Base-by-base conservation (phyloP, 2,797 vertebrate genomes). In the Remorina albescens region DNA sequence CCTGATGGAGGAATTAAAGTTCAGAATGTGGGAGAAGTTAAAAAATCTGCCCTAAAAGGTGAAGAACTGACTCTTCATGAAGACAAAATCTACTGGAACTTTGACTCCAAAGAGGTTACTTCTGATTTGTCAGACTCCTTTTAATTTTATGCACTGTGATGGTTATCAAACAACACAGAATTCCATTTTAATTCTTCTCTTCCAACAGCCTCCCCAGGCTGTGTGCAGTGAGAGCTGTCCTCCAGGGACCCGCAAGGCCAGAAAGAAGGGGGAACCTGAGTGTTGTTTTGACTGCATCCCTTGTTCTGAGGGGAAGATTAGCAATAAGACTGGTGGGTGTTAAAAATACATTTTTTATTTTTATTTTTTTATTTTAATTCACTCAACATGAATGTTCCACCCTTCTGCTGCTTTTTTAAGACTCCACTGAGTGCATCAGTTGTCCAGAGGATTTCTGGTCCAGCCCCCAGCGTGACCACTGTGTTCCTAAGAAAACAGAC, bases 231-330 rank as follows among this genome's bases (percentile, higher is more conserved):
- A 81, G 59, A 89, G 82, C 59, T 95, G 94, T 75, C 83, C 71
- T 58, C 83, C 87, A 32, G 94, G 94, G 2, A 92, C 87, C 15
- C 92, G 92, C 6, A 85, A 86, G 66, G 86, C 86, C 19, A 67
- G 66, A 54, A 82, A 19, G 47, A 42, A 42, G 41, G 41, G 41
- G 41, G 18, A 42, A 42, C 41, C 41, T 42, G 75, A 84, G 6
- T 94, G 93, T 64, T 95, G 94, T 73, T 94, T 94, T 61, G 89
- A 94, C 66, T 94, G 94, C 46, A 59, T 91, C 3, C 68, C 63
- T 13, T 95, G 93, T 57, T 90, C 90, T 28, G 84, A 89, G 15
- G 93, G 94, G 51, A 88, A 90, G 28, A 86, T 94, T 67, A 93
- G 87, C 54, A 95, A 94, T 73, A 44, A 69, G 1, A 91, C 91